Evolutionary conservation across 2,113 vertebrate species (phyloP).

Genomic region (Phasianus colchicus): DNA sequence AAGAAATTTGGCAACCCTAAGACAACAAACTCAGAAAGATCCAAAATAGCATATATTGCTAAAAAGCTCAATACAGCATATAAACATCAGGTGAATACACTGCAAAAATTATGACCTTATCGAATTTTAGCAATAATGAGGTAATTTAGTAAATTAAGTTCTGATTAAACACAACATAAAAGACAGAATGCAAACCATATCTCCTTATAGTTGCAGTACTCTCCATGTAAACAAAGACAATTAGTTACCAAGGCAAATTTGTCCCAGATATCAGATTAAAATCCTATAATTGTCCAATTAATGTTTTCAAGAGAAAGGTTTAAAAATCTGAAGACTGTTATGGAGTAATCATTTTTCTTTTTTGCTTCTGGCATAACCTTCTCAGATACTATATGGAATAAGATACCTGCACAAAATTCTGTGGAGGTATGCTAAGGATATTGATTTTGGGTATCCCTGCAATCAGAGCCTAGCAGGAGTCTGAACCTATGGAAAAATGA

Average conservation of each 20-base stretch:
- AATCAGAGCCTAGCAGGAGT: neutral
- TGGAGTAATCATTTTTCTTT: neutral
- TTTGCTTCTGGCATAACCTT: neutral
- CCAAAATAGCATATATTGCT: neutral
- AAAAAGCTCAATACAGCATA: neutral
- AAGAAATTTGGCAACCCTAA: neutral
- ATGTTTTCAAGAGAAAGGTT: neutral
- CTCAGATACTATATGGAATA: neutral
- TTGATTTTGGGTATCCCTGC: conserved; percentile 40
- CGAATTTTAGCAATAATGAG: neutral
- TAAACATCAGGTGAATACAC: neutral
- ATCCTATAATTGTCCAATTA: neutral
- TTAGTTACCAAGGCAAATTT: neutral
- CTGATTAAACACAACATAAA: neutral
- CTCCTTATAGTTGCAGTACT: neutral
- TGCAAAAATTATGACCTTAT: neutral
- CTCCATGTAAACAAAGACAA: neutral
- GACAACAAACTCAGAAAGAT: neutral
- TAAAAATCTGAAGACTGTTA: neutral
- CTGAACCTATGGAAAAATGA: neutral
- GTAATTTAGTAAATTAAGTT: neutral
- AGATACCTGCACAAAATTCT: neutral
- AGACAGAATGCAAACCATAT: neutral
- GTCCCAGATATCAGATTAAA: neutral
- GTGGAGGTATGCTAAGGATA: neutral